Evolutionary conservation across 2,888 invertebrate species (phyloP), one percentile per base, ranked within the genome.

Genomic region (Drosophila mercatorum): DNA sequence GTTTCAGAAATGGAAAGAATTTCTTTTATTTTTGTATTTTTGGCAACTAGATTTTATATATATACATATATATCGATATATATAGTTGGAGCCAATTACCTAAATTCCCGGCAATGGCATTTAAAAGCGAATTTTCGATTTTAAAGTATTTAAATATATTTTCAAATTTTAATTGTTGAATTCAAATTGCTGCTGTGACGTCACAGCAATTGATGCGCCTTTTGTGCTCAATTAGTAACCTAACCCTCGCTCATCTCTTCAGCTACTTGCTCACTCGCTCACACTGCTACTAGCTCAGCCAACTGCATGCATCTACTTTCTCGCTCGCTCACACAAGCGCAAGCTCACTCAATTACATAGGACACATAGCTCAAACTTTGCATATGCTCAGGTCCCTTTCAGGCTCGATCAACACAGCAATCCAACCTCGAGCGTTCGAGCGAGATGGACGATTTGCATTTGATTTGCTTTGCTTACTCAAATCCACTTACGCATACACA

Each of bases 1-100:
- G 17, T 34, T 26, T 64, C 73, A 28, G 40, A 73, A 77, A 59
- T 49, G 22, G 38, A 74, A 63, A 6, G 5, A 5, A 34, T 34
- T 62, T 26, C 31, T 1, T 49, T 43, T 10, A 3, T n/a, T 22
- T 3, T 17, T 17, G 17, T 40, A 12, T 53, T 47, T 63, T 52
- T 71, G 67, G 64, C 75, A 66, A 52, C 53, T 26, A 14, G 14
- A 53, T 40, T 53, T 38, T 14, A 17, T 10, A n/a, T 46, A 22
- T 47, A n/a, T 10, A 28, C 26, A 6, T 40, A 31, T 5, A 10
- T 8, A 31, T 22, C 11, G 3, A 34, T 34, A 34, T 3, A 26
- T 44, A 14, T 22, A 22, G 22, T 22, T 22, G 22, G 5, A 44
- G 44, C 34, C 57, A 57, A 57, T 57, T 44, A 44, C 5, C 44